Conservation (phyloP, 2,113 vertebrate species). For the Corapipo altera region DNA sequence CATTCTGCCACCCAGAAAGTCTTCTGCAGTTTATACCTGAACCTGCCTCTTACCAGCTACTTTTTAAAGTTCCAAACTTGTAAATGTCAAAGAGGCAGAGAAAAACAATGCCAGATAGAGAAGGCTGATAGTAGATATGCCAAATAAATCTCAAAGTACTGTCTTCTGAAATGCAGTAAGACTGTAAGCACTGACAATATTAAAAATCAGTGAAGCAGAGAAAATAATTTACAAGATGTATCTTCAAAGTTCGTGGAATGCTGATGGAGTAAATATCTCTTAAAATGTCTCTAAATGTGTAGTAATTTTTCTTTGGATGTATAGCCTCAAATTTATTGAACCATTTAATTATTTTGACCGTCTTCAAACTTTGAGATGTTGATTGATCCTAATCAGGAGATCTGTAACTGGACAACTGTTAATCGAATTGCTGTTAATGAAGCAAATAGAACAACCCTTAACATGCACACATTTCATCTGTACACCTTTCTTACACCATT, state of each 20-base stretch:
- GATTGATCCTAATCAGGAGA: constrained; percentile 66
- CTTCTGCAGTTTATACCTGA: neutral
- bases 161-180: neutral
- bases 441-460: constrained; percentile 34
- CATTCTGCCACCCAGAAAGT: neutral
- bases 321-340: constrained; percentile 54
- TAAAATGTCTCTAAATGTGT: constrained; percentile 38
- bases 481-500: neutral
- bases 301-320: constrained; percentile 47
- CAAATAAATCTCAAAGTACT: neutral
- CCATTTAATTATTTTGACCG: constrained; percentile 66
- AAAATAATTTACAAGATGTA: constrained; percentile 20
- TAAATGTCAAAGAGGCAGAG: neutral
- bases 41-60: neutral
- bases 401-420: constrained; percentile 52
- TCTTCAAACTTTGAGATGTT: constrained; percentile 61
- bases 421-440: constrained; percentile 47
- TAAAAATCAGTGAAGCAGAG: constrained; percentile 29
- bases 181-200: neutral
- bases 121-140: neutral
- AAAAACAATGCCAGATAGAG: neutral
- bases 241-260: constrained; percentile 29
- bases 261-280: constrained; percentile 48
- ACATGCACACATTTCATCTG: neutral
- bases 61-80: neutral